Evolutionary conservation across 2,113 vertebrate genomes (phyloP), one percentile per base, ranked within the genome.

Genomic region (Paracanthobrama guichenoti): DNA sequence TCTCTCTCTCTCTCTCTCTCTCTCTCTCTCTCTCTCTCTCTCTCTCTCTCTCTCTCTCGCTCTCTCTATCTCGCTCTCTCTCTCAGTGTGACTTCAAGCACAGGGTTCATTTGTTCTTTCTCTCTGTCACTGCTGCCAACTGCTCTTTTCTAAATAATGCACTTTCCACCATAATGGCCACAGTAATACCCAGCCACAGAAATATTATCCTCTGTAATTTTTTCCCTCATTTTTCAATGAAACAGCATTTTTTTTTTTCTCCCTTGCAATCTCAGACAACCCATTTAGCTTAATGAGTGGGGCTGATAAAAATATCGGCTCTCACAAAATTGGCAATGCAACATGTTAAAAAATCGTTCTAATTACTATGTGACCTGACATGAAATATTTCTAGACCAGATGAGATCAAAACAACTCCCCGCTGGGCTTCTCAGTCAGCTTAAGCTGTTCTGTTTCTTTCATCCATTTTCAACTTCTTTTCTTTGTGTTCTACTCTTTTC

Each of bases 71-170:
- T 35, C 39, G 57, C 73, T 78, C 12, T n/a, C 28, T 77, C 20
- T 44, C 59, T 53, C 22, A 7, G 20, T 66, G 35, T 76, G 72
- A 84, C 76, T 77, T 82, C 73, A 76, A 81, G 82, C 82, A 69
- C 16, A 80, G 69, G 76, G 59, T 76, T 77, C 72, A n/a, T 87
- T 87, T 86, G 74, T 86, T 83, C 35, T 86, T 66, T 83, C 71
- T 42, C 75, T 69, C 87, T 79, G 84, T 79, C 66, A 60, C 14
- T 48, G 59, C 77, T 84, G 81, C 69, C 84, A 72, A 77, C 57
- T 85, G 83, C 74, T 86, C 78, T 60, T 73, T 67, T 86, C 64
- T 88, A 88, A 91, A 90, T 90, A 90, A 90, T 89, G 88, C 81
- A 89, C 80, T 84, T 87, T 85, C 73, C 71, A 60, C 83, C 69